These are phyloP conservation scores for Azorinus chamasolen DNA, from an alignment of 2,888 invertebrate genomes.

Conservation along the genomic window DNA sequence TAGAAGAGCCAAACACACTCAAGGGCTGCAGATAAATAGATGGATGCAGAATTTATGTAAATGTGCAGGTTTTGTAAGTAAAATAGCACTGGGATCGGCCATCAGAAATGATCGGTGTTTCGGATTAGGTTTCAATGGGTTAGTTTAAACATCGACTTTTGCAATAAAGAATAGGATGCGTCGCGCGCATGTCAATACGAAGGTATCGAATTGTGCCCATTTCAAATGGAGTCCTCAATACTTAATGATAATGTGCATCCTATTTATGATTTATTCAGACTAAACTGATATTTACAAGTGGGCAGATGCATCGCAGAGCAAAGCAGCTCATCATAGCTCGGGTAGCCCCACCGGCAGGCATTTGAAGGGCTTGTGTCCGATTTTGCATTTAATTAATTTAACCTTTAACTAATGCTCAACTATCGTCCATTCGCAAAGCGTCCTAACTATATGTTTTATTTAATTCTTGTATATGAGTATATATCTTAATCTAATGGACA, in stretches of 20 bases:
- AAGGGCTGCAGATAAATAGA: background rate
- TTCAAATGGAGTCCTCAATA: conserved; percentile 16
- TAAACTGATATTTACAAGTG: conserved; percentile 31
- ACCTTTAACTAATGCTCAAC: too few relatives aligned
- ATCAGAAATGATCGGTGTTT: conserved; percentile 48
- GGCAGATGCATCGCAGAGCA: conserved; percentile 20
- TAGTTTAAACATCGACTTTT: conserved; percentile 15
- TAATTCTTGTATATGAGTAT: too few relatives aligned
- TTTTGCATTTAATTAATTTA: too few relatives aligned
- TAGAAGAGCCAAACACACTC: conserved; percentile 1
- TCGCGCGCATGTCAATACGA: conserved; percentile 24
- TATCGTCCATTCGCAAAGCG: too few relatives aligned
- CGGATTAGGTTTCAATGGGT: conserved; percentile 47
- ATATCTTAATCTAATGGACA: too few relatives aligned
- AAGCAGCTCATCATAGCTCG: too few relatives aligned
- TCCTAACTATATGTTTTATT: too few relatives aligned
- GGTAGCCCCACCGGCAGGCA: too few relatives aligned
- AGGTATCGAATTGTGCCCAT: conserved; percentile 33
- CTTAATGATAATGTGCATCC: conserved; percentile 21
- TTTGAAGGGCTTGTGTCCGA: too few relatives aligned
- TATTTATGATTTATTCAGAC: conserved; percentile 33
- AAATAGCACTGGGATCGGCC: conserved; percentile 32
- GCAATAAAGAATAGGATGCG: conserved; percentile 40
- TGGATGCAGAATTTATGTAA: conserved; percentile 54
- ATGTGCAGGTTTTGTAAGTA: conserved; percentile 53